phyloP scores from a whole-genome alignment of 2,797 vertebrate species.

The Molossus alvarezi region DNA sequence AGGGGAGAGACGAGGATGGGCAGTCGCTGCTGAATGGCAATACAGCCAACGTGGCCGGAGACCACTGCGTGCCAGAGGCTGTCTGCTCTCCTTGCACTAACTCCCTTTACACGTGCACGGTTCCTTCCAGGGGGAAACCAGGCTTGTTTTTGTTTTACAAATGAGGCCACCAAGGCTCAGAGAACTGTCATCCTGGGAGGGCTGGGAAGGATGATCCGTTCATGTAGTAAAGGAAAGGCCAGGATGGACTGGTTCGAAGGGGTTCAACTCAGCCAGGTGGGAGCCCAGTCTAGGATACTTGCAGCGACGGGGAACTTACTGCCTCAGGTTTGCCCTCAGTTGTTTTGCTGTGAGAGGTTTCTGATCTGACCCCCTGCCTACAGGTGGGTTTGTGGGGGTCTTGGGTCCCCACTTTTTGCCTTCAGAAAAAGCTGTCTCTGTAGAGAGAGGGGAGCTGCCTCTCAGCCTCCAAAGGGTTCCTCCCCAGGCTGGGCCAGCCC shows the following conservation, averaged over 20 bases:
- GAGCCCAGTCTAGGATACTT: neutral
- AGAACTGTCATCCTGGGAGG: neutral
- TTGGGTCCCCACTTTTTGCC: neutral
- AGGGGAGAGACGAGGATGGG: neutral
- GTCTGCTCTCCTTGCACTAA: too few species aligned
- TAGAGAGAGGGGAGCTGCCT: neutral
- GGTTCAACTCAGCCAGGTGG: neutral
- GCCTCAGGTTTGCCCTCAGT: neutral
- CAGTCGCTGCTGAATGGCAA: rapidly evolving
- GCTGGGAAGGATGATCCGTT: neutral
- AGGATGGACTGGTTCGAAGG: neutral
- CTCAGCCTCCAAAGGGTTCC: neutral
- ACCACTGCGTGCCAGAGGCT: neutral
- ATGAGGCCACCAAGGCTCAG: neutral
- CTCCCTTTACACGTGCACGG: neutral
- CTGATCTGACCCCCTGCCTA: neutral
- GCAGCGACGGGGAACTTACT: neutral
- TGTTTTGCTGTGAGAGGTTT: neutral
- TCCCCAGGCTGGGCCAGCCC: neutral
- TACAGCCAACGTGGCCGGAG: neutral
- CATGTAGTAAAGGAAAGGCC: neutral
- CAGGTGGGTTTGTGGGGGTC: neutral
- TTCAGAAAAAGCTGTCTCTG: neutral
- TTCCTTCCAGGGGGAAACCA: neutral
- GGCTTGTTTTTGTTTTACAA: neutral